These are phyloP conservation scores for Diarsia mendica DNA, from an alignment of 2,888 invertebrate species.

Conservation along the genomic window DNA sequence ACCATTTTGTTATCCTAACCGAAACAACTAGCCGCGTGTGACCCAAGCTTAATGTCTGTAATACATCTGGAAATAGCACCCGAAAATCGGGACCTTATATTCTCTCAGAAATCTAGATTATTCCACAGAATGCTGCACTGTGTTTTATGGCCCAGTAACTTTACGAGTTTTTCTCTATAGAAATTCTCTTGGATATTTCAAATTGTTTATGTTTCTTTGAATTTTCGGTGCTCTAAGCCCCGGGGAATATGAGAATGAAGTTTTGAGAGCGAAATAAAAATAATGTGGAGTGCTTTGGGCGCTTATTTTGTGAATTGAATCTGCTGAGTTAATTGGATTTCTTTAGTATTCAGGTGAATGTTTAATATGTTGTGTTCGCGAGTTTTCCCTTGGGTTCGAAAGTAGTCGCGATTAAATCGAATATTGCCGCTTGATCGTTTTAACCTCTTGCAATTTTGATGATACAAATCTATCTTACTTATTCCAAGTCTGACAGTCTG, in stretches of 20 bases:
- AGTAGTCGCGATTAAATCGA: constrained; percentile 45
- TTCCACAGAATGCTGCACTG: constrained; percentile 44
- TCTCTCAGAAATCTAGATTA: constrained; percentile 51
- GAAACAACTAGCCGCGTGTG: neutral
- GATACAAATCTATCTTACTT: neutral
- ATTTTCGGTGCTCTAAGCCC: constrained; percentile 31
- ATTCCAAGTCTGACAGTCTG: neutral
- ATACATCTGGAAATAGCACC: constrained; percentile 43
- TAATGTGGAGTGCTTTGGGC: constrained; percentile 44
- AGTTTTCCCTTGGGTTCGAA: constrained; percentile 36
- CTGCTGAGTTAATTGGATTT: constrained; percentile 59
- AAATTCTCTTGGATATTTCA: constrained; percentile 39
- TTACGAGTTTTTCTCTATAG: constrained; percentile 53
- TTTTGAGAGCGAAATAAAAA: constrained; percentile 53
- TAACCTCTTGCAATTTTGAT: constrained; percentile 36
- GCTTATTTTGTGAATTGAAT: constrained; percentile 60
- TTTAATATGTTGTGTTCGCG: constrained; percentile 57
- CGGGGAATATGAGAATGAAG: constrained; percentile 51
- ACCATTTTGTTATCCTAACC: neutral
- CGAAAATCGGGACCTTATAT: constrained; percentile 50
- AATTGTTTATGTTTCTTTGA: constrained; percentile 50
- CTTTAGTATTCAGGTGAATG: constrained; percentile 48
- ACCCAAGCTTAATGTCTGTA: constrained; percentile 32
- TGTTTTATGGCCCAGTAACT: constrained; percentile 49
- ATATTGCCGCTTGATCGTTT: constrained; percentile 37